Conservation (phyloP, 2,888 invertebrate genomes). For the Hydraecia micacea region DNA sequence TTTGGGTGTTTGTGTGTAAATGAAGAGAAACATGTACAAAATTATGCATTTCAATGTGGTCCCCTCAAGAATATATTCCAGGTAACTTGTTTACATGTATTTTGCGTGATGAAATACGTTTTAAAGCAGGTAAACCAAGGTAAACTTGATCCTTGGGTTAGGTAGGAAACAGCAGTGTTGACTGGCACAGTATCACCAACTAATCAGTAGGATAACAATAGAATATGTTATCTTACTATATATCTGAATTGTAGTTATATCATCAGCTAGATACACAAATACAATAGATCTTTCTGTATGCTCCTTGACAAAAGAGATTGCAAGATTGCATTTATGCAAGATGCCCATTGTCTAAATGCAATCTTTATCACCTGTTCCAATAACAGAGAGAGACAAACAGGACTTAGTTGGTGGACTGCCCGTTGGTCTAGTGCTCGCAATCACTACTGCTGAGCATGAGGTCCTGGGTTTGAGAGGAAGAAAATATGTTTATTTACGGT, state of each 20-base stretch:
- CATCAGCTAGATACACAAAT: neutral
- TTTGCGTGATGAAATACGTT: neutral
- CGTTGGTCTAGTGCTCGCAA: too few species aligned
- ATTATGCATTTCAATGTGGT: conserved; percentile 71
- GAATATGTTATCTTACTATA: neutral
- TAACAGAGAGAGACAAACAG: neutral
- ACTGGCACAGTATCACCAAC: neutral
- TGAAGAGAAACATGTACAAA: conserved; percentile 69
- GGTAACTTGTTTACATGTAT: conserved; percentile 67
- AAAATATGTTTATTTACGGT: too few species aligned
- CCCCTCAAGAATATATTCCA: conserved; percentile 76
- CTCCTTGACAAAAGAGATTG: neutral
- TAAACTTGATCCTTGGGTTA: neutral
- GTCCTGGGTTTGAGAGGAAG: too few species aligned
- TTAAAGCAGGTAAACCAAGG: neutral
- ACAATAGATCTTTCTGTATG: neutral
- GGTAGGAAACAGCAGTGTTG: neutral
- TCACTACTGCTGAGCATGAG: too few species aligned
- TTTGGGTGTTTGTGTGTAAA: conserved; percentile 75
- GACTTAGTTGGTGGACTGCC: too few species aligned
- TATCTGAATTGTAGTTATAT: neutral
- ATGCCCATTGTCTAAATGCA: too few species aligned
- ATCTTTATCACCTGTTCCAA: neutral
- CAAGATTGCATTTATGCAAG: neutral
- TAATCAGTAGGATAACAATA: neutral